Evolutionary conservation across 2,797 vertebrate species (phyloP).

Genomic region (Sphenopsis melanotis): DNA sequence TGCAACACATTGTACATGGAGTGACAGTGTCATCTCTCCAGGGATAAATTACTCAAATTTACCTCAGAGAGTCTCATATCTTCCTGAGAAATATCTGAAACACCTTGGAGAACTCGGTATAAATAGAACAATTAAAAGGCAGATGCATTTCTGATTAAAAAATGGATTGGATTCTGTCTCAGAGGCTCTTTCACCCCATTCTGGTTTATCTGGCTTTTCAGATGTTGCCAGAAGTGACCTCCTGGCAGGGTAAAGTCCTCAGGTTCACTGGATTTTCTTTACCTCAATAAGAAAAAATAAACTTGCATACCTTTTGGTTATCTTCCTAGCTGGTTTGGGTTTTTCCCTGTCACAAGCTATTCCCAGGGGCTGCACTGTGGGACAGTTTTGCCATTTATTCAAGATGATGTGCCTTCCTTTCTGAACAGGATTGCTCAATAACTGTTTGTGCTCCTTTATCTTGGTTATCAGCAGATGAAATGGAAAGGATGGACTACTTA

Average conservation of each 20-base stretch:
- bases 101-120: accelerated
- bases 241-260: neutral
- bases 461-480: neutral
- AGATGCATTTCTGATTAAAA: neutral
- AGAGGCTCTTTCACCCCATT: neutral
- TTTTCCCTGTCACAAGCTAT: neutral
- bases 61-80: neutral
- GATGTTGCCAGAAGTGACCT: neutral
- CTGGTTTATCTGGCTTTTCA: neutral
- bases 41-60: neutral
- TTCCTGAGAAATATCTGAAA: neutral
- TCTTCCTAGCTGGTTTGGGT: neutral
- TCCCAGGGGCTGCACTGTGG: neutral
- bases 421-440: neutral
- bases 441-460: neutral
- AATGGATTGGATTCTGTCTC: neutral
- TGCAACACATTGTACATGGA: accelerated
- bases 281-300: neutral
- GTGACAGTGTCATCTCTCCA: neutral
- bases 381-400: neutral
- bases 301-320: neutral
- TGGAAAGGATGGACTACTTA: neutral
- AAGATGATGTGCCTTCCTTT: neutral
- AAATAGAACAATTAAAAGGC: neutral
- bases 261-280: neutral